Evolutionary conservation across 2,888 invertebrate genomes (phyloP), one percentile per base, ranked within the genome.

Genomic region (Barypeithes pellucidus): DNA sequence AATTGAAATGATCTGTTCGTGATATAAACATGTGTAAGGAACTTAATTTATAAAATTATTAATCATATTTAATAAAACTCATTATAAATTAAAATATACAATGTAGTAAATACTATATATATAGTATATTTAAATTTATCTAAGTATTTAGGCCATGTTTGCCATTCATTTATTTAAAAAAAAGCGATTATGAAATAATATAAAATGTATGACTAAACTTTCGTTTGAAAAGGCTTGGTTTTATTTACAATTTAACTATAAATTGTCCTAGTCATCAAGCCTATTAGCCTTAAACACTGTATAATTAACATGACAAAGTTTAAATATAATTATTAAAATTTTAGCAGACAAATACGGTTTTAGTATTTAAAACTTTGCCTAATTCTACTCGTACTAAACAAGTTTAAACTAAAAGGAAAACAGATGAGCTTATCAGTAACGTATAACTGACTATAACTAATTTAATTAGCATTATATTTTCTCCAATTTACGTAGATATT

Each of bases 341-440:
- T 41, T 41, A 66, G 11, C 22, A 22, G 39, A n/a, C 66, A 36
- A 66, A 66, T 54, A 36, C 22, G 12, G 22, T 54, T 54, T 29
- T 20, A 36, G 36, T 33, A 20, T 52, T 66, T 41, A 16, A 36
- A 66, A 66, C 36, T 41, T 69, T 62, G 50, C 62, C 18, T 41
- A 54, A 54, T 62, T 61, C 33, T 60, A 50, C 62, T 33, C 47
- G 61, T 68, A 50, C 47, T 14, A n/a, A 68, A 60, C 12, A 45
- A 68, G 39, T 52, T 52, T 69, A 62, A 52, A 52, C 20, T 47
- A 54, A 69, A 69, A 62, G 68, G 61, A 52, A 62, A 45, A 68
- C 47, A 61, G 43, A 68, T 61, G 41, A 50, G 68, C 68, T 61
- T 61, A 68, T 68, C 29, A 62, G 61, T 22, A 61, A 39, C 61